These are phyloP conservation scores for Altica lythri DNA, from an alignment of 2,888 invertebrate species.

Conservation along the genomic window DNA sequence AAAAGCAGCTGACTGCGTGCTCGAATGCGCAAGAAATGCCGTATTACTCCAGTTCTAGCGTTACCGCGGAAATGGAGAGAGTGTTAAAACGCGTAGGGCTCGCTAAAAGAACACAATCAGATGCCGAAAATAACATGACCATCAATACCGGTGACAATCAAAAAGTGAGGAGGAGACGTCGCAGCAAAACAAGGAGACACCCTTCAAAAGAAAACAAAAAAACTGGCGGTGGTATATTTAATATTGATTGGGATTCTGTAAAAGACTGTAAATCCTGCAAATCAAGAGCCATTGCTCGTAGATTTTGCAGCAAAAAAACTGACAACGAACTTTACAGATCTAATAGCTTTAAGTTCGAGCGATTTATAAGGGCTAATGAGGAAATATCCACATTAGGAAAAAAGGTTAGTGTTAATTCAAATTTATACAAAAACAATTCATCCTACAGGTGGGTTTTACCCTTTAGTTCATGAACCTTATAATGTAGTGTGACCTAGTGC, in stretches of 20 bases:
- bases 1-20: conserved; percentile 50
- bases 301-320: conserved; percentile 74
- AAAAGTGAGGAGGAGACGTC: conserved; percentile 45
- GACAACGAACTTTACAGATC: conserved; percentile 87
- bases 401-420: conserved; percentile 68
- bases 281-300: conserved; percentile 67
- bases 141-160: conserved; percentile 41
- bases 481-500: conserved; percentile 17
- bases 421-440: no score
- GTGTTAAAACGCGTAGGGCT: conserved; percentile 57
- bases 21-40: conserved; percentile 42
- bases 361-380: conserved; percentile 76
- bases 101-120: conserved; percentile 52
- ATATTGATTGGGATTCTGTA: conserved; percentile 63
- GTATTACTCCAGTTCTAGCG: conserved; percentile 46
- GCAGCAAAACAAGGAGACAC: conserved; percentile 53
- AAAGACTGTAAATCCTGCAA: conserved; percentile 62
- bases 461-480: conserved; percentile 15
- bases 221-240: conserved; percentile 55
- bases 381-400: conserved; percentile 62
- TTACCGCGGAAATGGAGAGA: conserved; percentile 55
- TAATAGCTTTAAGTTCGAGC: conserved; percentile 86
- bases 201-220: conserved; percentile 47
- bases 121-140: conserved; percentile 43
- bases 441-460: conserved; percentile 25